Percentiles rank a stretch among this genome's conserved stretches.
Conservation (phyloP, 2,797 vertebrate genomes). For the Enteromius paludinosus region DNA sequence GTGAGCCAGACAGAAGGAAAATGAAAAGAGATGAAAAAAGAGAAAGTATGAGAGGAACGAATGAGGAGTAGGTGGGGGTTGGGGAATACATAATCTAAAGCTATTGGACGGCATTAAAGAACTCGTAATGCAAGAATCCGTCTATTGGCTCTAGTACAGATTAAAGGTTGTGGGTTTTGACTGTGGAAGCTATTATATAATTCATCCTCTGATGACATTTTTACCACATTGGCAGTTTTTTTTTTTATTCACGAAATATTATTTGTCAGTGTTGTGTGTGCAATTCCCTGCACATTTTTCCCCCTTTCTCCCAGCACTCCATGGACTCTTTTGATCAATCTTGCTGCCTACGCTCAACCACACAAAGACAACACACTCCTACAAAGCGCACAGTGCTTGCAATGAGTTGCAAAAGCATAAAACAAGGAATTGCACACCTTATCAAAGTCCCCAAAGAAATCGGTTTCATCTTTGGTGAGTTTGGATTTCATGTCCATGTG, state of each 20-base stretch:
- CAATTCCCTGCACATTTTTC: conserved; percentile 42
- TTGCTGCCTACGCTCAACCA: conserved; percentile 19
- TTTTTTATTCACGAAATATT: conserved; percentile 70
- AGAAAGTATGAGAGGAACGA: conserved; percentile 40
- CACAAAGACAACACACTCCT: conserved; percentile 1
- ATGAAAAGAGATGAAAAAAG: conserved; percentile 25
- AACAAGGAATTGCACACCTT: background rate
- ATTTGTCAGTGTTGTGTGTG: conserved; percentile 59
- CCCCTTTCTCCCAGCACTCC: conserved; percentile 6
- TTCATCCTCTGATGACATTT: conserved; percentile 78
- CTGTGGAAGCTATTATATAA: conserved; percentile 77
- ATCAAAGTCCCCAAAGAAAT: conserved; percentile 14
- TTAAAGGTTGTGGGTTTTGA: conserved; percentile 73
- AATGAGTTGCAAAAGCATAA: conserved; percentile 8
- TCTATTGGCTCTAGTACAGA: conserved; percentile 70
- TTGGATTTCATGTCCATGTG: conserved; percentile 21
- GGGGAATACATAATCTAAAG: conserved; percentile 71
- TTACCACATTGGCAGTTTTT: conserved; percentile 62
- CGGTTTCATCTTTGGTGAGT: background rate
- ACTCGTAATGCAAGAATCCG: conserved; percentile 74
- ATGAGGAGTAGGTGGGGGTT: conserved; percentile 63
- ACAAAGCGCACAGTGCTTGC: conserved; percentile 11
- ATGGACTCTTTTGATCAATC: conserved; percentile 12
- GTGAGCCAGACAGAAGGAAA: conserved; percentile 16
- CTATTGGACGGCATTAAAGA: conserved; percentile 74